Evolutionary conservation across 2,888 invertebrate genomes (phyloP).

Genomic region (Tetragonisca angustula): DNA sequence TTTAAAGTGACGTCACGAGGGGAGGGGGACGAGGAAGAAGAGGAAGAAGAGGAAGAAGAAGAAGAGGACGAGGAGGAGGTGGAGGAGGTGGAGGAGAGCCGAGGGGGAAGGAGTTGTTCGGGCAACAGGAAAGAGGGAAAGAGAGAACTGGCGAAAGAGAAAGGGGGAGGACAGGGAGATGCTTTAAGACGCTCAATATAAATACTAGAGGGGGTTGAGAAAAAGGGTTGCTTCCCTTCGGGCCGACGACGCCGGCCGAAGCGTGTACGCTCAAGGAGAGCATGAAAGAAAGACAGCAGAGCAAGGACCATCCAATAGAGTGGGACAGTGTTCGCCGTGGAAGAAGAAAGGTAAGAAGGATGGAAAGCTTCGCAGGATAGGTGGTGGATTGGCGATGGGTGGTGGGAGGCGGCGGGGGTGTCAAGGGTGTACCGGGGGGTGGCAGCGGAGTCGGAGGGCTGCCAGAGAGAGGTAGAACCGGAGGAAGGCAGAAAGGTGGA

Average conservation of each 20-base stretch:
- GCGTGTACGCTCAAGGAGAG: slow-evolving; percentile 66
- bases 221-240: slow-evolving; percentile 84
- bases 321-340: slow-evolving; percentile 55
- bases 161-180: slow-evolving; percentile 72
- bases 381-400: slow-evolving; percentile 60
- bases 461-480: slow-evolving; percentile 57
- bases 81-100: slow-evolving; percentile 34
- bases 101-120: slow-evolving; percentile 58
- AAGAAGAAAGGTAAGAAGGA: slow-evolving; percentile 66
- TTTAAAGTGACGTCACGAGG: slow-evolving; percentile 82
- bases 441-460: slow-evolving; percentile 67
- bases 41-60: slow-evolving; percentile 67
- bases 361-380: slow-evolving; percentile 64
- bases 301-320: slow-evolving; percentile 52
- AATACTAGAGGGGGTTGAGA: slow-evolving; percentile 80
- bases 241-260: slow-evolving; percentile 77
- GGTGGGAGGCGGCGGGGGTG: slow-evolving; percentile 29
- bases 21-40: slow-evolving; percentile 57
- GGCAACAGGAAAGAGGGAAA: slow-evolving; percentile 38
- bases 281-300: slow-evolving; percentile 46
- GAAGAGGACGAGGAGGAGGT: slow-evolving; percentile 34
- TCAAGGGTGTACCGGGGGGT: slow-evolving; percentile 49
- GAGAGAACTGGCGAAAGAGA: slow-evolving; percentile 65
- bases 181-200: slow-evolving; percentile 84
- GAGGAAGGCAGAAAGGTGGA: slow-evolving; percentile 44